phyloP scores from a whole-genome alignment of 2,888 invertebrate species.

The Xylocampa areola region DNA sequence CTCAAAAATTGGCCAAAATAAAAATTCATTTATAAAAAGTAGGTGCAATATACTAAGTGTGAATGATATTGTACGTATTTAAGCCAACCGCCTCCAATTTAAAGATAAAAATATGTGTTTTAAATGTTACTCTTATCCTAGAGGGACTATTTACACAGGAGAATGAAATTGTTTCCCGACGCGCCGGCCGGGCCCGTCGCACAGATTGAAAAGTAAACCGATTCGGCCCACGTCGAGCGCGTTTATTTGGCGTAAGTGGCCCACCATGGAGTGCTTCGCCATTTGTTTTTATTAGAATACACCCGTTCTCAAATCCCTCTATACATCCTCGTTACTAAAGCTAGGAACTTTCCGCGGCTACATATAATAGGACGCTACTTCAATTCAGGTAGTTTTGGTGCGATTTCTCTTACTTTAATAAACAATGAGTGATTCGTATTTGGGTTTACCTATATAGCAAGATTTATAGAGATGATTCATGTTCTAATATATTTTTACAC shows the following conservation, averaged over 20 bases:
- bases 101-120: too few relatives aligned
- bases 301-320: constrained; percentile 47
- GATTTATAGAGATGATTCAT: too few relatives aligned
- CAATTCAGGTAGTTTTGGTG: constrained; percentile 19
- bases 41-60: too few relatives aligned
- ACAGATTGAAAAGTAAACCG: constrained; percentile 66
- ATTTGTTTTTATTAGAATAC: constrained; percentile 60
- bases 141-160: constrained; percentile 21
- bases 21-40: too few relatives aligned
- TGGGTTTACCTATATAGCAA: too few relatives aligned
- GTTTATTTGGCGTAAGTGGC: constrained; percentile 57
- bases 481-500: too few relatives aligned
- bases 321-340: constrained; percentile 45
- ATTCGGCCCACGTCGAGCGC: constrained; percentile 59
- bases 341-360: constrained; percentile 18
- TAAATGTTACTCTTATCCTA: constrained; percentile 12
- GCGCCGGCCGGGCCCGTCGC: constrained; percentile 6
- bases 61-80: too few relatives aligned
- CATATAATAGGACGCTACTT: constrained; percentile 39
- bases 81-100: too few relatives aligned
- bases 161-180: constrained; percentile 20
- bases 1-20: too few relatives aligned
- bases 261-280: constrained; percentile 37
- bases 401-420: too few relatives aligned
- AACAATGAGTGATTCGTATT: too few relatives aligned